Evolutionary conservation across 2,113 vertebrate species (phyloP).

Genomic region (Nerophis ophidion): DNA sequence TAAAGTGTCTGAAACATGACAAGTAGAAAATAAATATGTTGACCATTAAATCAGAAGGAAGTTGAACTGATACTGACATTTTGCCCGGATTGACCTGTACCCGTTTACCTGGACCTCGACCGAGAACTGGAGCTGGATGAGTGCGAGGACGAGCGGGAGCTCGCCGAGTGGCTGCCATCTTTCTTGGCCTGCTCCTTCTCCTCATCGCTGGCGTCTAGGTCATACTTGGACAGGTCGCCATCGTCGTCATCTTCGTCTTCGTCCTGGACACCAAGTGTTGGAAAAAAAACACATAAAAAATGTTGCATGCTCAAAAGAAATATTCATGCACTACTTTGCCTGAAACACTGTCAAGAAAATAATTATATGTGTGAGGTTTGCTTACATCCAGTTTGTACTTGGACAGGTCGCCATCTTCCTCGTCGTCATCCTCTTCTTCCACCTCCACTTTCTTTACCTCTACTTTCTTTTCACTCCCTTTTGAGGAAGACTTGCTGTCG

Average conservation of each 20-base stretch:
- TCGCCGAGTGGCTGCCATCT: conserved; percentile 81
- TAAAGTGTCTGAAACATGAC: neutral
- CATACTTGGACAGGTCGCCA: conserved; percentile 93
- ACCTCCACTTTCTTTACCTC: conserved; percentile 48
- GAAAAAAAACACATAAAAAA: neutral
- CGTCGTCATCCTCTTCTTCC: conserved; percentile 82
- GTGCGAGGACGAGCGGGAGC: conserved; percentile 77
- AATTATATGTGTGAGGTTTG: neutral
- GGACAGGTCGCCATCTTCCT: conserved; percentile 92
- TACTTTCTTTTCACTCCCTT: conserved; percentile 85
- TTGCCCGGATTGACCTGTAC: conserved; percentile 98
- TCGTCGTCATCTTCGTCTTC: conserved; percentile 80
- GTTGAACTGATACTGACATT: conserved; percentile 96
- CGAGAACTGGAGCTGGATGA: conserved; percentile 92
- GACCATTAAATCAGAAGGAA: conserved; percentile 35
- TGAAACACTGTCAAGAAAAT: no score
- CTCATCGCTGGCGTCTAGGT: conserved; percentile 88
- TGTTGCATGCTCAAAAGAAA: no score
- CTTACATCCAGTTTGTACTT: conserved; percentile 96
- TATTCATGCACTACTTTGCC: no score
- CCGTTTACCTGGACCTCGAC: conserved; percentile 99
- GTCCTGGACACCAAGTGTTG: conserved; percentile 66
- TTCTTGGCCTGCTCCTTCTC: conserved; percentile 69
- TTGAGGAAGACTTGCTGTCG: conserved; percentile 74
- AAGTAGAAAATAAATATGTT: conserved; percentile 28